These are phyloP conservation scores for Anadara kagoshimensis DNA, from an alignment of 1,140 invertebrate genomes.

Conservation along the genomic window DNA sequence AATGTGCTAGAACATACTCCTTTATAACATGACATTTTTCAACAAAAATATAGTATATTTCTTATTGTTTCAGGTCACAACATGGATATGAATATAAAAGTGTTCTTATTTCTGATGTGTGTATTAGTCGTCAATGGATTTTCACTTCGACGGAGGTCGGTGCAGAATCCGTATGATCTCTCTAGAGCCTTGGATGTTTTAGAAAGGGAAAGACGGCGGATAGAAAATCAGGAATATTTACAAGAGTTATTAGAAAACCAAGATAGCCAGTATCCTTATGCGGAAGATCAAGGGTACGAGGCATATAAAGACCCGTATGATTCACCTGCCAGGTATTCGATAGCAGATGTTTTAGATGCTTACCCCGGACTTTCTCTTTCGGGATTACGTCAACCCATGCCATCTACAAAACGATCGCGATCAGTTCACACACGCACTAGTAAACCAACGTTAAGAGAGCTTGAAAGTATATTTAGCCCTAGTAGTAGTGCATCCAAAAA, in stretches of 20 bases:
- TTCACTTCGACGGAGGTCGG: conserved; percentile 5
- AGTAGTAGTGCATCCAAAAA: too few species aligned
- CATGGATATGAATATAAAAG: too few species aligned
- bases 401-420: background rate
- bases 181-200: conserved; percentile 6
- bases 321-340: background rate
- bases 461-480: conserved; percentile 9
- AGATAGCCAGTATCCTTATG: background rate
- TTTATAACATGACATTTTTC: too few species aligned
- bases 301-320: background rate
- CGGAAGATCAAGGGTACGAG: background rate
- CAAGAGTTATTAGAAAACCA: background rate
- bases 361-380: background rate
- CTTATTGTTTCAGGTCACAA: too few species aligned
- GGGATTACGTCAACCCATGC: background rate
- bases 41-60: too few species aligned
- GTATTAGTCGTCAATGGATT: background rate
- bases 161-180: conserved; percentile 5
- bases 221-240: background rate
- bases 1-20: too few species aligned
- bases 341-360: conserved; percentile 10
- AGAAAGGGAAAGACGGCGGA: conserved; percentile 1
- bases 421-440: background rate
- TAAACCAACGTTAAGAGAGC: conserved; percentile 3
- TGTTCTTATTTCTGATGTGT: too few species aligned